Evolutionary conservation across 2,888 invertebrate genomes (phyloP).

Genomic region (Bombyx huttoni): DNA sequence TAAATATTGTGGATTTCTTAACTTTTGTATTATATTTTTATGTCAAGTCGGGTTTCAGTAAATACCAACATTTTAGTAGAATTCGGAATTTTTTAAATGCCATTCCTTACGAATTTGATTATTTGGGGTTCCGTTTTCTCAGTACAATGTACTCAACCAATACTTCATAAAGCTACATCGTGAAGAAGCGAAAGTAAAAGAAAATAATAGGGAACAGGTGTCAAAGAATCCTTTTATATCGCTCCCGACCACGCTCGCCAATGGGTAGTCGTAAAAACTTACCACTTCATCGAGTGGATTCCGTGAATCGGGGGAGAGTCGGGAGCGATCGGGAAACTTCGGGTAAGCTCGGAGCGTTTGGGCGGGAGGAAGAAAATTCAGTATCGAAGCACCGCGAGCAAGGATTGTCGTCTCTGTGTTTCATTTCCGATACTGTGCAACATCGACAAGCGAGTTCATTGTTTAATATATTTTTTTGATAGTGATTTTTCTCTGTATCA

Average conservation of each 20-base stretch:
- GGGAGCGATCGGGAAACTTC: conserved; percentile 25
- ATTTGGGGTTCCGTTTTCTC: too few species aligned
- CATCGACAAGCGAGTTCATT: conserved; percentile 44
- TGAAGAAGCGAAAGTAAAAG: conserved; percentile 11
- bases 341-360: conserved; percentile 32
- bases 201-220: conserved; percentile 48
- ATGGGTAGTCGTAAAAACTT: conserved; percentile 64
- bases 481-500: conserved; percentile 3
- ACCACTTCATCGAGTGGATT: conserved; percentile 68
- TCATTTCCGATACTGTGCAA: conserved; percentile 24
- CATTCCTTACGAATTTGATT: too few species aligned
- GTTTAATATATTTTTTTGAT: conserved; percentile 10
- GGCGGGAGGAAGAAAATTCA: conserved; percentile 49
- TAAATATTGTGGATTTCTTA: too few species aligned
- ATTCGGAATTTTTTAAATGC: too few species aligned
- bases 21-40: too few species aligned
- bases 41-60: too few species aligned
- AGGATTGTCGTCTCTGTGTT: conserved; percentile 25
- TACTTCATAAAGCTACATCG: not conserved
- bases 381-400: conserved; percentile 32
- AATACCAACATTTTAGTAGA: too few species aligned
- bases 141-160: not conserved
- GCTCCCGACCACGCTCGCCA: conserved; percentile 48
- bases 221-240: conserved; percentile 57
- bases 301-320: conserved; percentile 43